A percentile compares a stretch with the other conserved stretches of the same genome.
These are phyloP conservation scores for Hydropsyche betteni DNA, from an alignment of 2,888 invertebrate genomes.

Conservation along the genomic window DNA sequence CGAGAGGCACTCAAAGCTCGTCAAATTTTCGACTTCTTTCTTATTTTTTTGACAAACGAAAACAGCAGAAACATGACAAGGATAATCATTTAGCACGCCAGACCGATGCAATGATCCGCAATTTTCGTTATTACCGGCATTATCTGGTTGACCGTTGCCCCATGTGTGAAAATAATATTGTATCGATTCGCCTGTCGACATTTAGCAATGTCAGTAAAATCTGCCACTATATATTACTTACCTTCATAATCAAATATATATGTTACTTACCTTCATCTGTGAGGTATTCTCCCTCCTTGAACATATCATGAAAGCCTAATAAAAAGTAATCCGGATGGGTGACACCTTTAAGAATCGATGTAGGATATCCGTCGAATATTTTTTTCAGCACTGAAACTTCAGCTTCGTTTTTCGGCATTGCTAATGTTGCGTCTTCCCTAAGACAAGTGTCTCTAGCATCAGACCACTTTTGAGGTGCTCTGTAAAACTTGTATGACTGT, in stretches of 20 bases:
- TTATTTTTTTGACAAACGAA: conserved; percentile 60
- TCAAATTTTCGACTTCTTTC: too few relatives aligned
- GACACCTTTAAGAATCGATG: conserved; percentile 3
- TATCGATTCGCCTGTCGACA: neutral
- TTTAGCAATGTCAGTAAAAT: too few relatives aligned
- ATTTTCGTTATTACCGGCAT: conserved; percentile 22
- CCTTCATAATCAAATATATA: neutral
- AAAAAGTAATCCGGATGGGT: conserved; percentile 19
- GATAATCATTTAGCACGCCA: conserved; percentile 49
- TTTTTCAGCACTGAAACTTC: conserved; percentile 1
- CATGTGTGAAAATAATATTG: conserved; percentile 57
- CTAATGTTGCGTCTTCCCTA: conserved; percentile 40
- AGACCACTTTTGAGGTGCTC: conserved; percentile 39
- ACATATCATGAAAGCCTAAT: conserved; percentile 8
- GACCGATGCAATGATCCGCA: conserved; percentile 44
- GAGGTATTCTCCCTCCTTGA: conserved; percentile 11
- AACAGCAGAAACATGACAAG: conserved; percentile 55
- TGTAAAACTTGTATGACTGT: conserved; percentile 41
- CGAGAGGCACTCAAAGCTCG: too few relatives aligned
- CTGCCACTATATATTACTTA: neutral
- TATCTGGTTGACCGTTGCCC: conserved; percentile 58
- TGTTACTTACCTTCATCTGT: conserved; percentile 9
- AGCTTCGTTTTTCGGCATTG: conserved; percentile 28
- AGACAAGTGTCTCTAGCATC: conserved; percentile 37
- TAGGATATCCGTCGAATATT: conserved; percentile 21